Base-by-base conservation (phyloP, 2,113 vertebrate genomes). In the Grammomys surdaster region DNA sequence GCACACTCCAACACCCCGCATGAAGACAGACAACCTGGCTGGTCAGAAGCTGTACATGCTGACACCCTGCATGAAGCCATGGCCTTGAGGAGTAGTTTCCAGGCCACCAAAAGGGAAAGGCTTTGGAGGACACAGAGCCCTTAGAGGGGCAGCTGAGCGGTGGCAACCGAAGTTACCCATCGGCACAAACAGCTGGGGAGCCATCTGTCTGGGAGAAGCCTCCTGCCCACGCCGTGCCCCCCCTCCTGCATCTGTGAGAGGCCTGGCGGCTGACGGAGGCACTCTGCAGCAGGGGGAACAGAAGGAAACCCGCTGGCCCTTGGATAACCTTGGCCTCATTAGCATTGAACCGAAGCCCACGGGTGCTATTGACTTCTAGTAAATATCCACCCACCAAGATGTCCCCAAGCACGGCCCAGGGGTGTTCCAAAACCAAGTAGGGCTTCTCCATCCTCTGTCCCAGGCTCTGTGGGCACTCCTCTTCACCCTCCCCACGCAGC, bases 241-340 rank as follows among this genome's bases (percentile, higher is more conserved):
- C 81, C 36, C 80, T 82, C 40, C 91, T 48, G 95, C 91, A 82
- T 95, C 70, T 94, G 97, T 76, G 88, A 96, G 95, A 51, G 95
- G 95, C 85, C 95, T 91, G 95, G 93, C 86, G 4, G 3, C 95
- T 36, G 93, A 36, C 1, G 40, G 95, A 96, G 96, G 95, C n/a
- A 3, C 95, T 93, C 95, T 89, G 87, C 67, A 89, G 96, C 92
- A 76, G 43, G 90, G 97, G 72, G 93, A 97, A 97, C 95, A 97
- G 96, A 97, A 97, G 97, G 97, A 97, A 96, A 96, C 91, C 95
- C 96, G 96, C 95, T 97, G 96, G 97, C 96, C 96, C 96, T 97
- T 96, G 97, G 96, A 78, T 98, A 97, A 98, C 97, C 97, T 98
- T 98, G 97, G 97, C 97, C 97, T 97, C 95, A 97, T 98, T 98